Percentiles rank a stretch among this genome's conserved stretches.
Evolutionary conservation across 2,113 vertebrate species (phyloP).

Genomic region (Lophius piscatorius): DNA sequence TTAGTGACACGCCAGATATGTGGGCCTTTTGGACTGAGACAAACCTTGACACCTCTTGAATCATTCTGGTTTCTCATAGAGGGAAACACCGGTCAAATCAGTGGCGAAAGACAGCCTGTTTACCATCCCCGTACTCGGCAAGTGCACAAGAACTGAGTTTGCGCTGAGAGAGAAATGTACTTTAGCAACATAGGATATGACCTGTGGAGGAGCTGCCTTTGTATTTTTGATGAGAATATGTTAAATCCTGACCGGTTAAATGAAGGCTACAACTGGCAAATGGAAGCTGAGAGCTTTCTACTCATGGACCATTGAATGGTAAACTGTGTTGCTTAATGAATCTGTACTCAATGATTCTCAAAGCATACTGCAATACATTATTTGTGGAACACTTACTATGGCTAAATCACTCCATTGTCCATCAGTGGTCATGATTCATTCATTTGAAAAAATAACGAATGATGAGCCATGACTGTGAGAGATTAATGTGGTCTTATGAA

Average conservation of each 20-base stretch:
- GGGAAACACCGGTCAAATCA: not conserved
- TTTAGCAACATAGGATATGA: too few species aligned
- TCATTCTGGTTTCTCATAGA: not conserved
- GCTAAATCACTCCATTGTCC: conserved; percentile 1
- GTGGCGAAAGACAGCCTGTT: too few species aligned
- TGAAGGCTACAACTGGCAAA: conserved; percentile 1
- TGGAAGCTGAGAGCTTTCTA: not conserved
- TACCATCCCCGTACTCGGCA: too few species aligned
- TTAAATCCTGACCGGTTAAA: conserved; percentile 32
- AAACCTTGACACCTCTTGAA: conserved; percentile 6
- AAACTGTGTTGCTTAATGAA: not conserved
- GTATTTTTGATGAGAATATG: conserved; percentile 45
- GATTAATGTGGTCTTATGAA: too few species aligned
- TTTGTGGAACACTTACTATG: not conserved
- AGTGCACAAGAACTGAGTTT: too few species aligned
- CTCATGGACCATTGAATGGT: not conserved
- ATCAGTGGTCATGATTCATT: not conserved
- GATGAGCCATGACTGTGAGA: too few species aligned
- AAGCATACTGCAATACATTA: not conserved
- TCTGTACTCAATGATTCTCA: conserved; percentile 20
- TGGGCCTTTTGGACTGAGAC: not conserved
- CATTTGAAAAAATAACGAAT: too few species aligned
- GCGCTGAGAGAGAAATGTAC: too few species aligned
- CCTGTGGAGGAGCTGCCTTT: not conserved
- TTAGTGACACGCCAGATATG: too few species aligned